These are phyloP conservation scores for Drosophila borborema DNA, from an alignment of 2,888 invertebrate genomes.

Conservation along the genomic window DNA sequence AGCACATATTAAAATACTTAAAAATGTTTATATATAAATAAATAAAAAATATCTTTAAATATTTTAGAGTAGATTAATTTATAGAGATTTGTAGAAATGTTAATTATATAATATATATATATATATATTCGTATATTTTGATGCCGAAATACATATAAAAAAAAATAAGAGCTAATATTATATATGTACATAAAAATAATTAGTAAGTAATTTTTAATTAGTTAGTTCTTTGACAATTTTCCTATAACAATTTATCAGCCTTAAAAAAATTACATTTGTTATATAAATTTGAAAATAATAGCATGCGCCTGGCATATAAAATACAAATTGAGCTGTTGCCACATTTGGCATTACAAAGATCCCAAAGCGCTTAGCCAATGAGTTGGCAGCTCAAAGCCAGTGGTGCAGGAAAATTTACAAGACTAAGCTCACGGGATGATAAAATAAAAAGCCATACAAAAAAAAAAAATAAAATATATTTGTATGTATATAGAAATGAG, in stretches of 20 bases:
- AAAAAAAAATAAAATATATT: neutral
- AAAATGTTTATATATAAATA: too few species aligned
- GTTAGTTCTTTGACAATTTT: neutral
- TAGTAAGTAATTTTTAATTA: neutral
- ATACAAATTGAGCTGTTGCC: slow-evolving; percentile 73
- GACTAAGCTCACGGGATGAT: slow-evolving; percentile 55
- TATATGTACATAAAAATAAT: neutral
- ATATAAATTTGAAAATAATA: slow-evolving; percentile 8
- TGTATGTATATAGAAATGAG: neutral
- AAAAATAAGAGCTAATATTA: too few species aligned
- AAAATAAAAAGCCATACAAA: neutral
- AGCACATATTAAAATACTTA: too few species aligned
- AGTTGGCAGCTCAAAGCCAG: slow-evolving; percentile 50
- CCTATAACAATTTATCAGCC: slow-evolving; percentile 7
- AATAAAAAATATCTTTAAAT: too few species aligned
- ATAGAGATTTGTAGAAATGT: too few species aligned
- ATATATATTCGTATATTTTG: too few species aligned
- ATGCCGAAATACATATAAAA: too few species aligned
- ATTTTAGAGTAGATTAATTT: too few species aligned
- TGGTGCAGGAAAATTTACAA: slow-evolving; percentile 65
- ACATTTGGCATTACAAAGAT: slow-evolving; percentile 63
- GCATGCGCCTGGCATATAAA: slow-evolving; percentile 37
- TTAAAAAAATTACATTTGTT: slow-evolving; percentile 30
- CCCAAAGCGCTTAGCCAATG: slow-evolving; percentile 60
- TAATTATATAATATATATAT: too few species aligned